Evolutionary conservation across 2,797 vertebrate genomes (phyloP).

Genomic region (Pogoniulus pusillus): DNA sequence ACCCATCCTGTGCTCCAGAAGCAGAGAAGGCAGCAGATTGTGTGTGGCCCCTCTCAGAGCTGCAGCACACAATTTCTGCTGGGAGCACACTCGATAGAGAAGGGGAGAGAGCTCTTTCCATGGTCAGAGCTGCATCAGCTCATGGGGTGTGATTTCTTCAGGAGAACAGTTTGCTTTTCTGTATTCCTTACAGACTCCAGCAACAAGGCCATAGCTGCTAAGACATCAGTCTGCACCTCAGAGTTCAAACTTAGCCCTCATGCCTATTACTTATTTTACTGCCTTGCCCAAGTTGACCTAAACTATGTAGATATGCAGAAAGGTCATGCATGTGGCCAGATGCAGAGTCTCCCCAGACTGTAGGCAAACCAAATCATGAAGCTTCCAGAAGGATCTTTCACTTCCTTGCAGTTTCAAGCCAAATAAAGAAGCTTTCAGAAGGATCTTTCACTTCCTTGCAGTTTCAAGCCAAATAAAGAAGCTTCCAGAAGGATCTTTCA

Average conservation of each 20-base stretch:
- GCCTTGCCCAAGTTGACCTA: background rate
- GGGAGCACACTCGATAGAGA: background rate
- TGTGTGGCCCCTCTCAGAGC: background rate
- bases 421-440: background rate
- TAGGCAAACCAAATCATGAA: background rate
- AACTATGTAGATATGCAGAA: background rate
- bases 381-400: background rate
- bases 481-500: background rate
- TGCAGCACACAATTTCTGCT: background rate
- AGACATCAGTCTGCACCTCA: background rate
- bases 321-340: background rate
- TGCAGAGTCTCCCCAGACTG: background rate
- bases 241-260: background rate
- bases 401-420: background rate
- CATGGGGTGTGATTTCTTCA: background rate
- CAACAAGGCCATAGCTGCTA: background rate
- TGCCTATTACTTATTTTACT: background rate
- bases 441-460: background rate
- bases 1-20: background rate
- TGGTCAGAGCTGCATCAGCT: background rate
- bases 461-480: background rate
- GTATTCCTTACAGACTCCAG: background rate
- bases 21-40: background rate
- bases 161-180: background rate
- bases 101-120: background rate